phyloP scores from a whole-genome alignment of 2,113 vertebrate genomes.

The Leptobrachium leishanense region DNA sequence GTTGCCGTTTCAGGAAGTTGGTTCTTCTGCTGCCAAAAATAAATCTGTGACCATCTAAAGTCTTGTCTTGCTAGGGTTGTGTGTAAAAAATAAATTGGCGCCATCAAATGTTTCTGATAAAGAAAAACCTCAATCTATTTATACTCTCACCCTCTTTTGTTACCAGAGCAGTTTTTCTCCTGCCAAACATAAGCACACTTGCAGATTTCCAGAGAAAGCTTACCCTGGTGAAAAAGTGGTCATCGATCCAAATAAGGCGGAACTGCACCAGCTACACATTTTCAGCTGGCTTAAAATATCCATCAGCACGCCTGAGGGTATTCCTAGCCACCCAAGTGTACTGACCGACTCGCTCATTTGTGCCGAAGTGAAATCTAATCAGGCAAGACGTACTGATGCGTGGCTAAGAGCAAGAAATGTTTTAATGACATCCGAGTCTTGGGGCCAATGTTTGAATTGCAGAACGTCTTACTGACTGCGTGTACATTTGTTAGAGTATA shows the following conservation, averaged over 20 bases:
- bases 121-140: background rate
- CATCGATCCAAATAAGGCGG: background rate
- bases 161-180: no score
- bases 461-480: background rate
- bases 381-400: slow-evolving; percentile 12
- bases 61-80: background rate
- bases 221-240: background rate
- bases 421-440: slow-evolving; percentile 8
- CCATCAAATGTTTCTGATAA: background rate
- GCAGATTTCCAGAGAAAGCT: background rate
- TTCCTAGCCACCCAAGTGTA: background rate
- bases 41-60: background rate
- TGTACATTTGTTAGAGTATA: background rate
- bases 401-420: slow-evolving; percentile 20
- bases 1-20: background rate
- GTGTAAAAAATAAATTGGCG: background rate
- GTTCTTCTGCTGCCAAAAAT: background rate
- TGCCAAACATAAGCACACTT: no score
- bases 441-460: slow-evolving; percentile 10
- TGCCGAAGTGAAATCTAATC: slow-evolving; percentile 1
- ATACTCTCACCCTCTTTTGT: no score
- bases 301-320: background rate
- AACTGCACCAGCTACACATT: background rate
- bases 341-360: background rate
- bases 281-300: background rate